A percentile compares a stretch with the other conserved stretches of the same genome.
Evolutionary conservation across 2,888 invertebrate genomes (phyloP).

Genomic region (Sceliomorpha sp.): DNA sequence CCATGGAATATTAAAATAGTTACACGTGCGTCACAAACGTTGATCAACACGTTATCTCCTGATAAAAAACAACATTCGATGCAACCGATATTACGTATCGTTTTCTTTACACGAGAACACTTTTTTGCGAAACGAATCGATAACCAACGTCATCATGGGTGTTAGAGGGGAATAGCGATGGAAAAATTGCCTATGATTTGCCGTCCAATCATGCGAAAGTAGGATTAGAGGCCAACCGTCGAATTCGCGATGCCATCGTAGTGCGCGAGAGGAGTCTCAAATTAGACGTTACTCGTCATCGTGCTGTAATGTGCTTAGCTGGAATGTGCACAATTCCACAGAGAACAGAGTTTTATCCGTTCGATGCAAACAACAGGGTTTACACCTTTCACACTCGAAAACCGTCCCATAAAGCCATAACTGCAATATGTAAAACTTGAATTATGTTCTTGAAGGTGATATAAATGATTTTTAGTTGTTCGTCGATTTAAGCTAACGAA

Average conservation of each 20-base stretch:
- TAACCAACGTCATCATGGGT: not conserved
- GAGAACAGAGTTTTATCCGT: not conserved
- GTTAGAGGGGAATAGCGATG: not conserved
- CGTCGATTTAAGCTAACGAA: too few relatives aligned
- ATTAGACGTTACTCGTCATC: constrained; percentile 30
- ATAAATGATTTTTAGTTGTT: too few relatives aligned
- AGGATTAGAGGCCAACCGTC: constrained; percentile 38
- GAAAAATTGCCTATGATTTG: constrained; percentile 30
- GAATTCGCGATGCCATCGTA: constrained; percentile 20
- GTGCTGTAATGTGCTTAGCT: constrained; percentile 11
- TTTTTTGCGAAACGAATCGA: not conserved
- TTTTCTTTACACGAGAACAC: too few relatives aligned
- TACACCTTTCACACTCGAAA: not conserved
- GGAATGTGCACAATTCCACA: constrained; percentile 15
- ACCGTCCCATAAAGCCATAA: too few relatives aligned
- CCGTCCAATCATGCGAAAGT: constrained; percentile 28
- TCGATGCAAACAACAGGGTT: not conserved
- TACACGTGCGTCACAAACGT: too few relatives aligned
- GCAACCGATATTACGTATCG: too few relatives aligned
- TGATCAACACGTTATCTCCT: too few relatives aligned
- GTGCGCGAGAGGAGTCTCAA: constrained; percentile 16
- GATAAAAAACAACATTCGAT: too few relatives aligned
- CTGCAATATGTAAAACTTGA: too few relatives aligned
- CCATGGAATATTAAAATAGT: too few relatives aligned
- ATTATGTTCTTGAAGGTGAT: too few relatives aligned